phyloP scores from a whole-genome alignment of 1,140 invertebrate species.

The Ridgeia piscesae region DNA sequence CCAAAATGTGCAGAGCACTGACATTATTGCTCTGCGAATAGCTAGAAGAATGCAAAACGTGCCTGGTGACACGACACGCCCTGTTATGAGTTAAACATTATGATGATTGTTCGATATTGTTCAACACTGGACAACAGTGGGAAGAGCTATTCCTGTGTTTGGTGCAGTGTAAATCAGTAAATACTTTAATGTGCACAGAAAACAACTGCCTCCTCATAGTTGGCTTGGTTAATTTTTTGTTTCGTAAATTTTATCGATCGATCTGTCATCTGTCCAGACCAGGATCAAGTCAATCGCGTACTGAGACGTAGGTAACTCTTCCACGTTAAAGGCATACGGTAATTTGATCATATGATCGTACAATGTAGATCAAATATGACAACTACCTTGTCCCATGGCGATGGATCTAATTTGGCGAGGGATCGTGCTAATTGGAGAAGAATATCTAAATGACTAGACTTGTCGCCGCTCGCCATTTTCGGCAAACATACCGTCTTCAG shows the following conservation, averaged over 20 bases:
- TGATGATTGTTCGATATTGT: no score
- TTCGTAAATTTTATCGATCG: neutral
- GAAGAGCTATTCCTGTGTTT: no score
- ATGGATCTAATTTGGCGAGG: slow-evolving; percentile 77
- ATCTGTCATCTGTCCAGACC: neutral
- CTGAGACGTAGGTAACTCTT: neutral
- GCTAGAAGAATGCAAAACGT: no score
- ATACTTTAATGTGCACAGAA: neutral
- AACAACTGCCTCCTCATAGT: neutral
- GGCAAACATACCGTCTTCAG: neutral
- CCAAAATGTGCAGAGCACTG: no score
- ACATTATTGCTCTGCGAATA: no score
- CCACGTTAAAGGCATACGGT: neutral
- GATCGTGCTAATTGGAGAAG: slow-evolving; percentile 86
- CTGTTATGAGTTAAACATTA: no score
- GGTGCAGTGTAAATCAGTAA: no score
- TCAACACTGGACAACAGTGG: no score
- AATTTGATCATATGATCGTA: slow-evolving; percentile 27
- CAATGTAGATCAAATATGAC: neutral
- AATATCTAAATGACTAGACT: slow-evolving; percentile 78
- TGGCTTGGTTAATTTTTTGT: neutral
- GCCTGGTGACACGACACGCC: no score
- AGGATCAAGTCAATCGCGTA: no score
- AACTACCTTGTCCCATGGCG: slow-evolving; percentile 77
- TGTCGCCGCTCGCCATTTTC: slow-evolving; percentile 43